Base-by-base conservation (phyloP, 2,797 vertebrate genomes). In the Schizopygopsis pylzovi region DNA sequence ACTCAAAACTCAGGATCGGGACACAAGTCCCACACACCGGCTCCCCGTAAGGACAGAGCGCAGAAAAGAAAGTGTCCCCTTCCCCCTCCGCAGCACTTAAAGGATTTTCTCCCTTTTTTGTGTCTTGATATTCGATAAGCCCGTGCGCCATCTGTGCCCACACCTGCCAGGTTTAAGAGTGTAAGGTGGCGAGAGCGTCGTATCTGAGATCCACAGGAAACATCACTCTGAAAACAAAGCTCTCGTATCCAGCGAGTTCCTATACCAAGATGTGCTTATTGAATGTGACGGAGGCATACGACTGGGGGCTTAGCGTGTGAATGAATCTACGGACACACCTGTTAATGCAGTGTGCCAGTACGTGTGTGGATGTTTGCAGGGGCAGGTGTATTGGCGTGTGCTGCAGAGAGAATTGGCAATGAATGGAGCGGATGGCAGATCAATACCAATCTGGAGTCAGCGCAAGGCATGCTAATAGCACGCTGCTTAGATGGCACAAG, bases 361-460 rank as follows among this genome's bases (percentile, higher is more conserved):
- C 20, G 22, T 80, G 85, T 79, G 81, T 67, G 72, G 75, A 78
- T 85, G 84, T 70, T 67, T 75, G 80, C 76, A 77, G 79, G 83
- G 70, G 85, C 81, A 83, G 85, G 85, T 83, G 86, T 86, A 79
- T 78, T 89, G 86, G 86, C 82, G 83, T 84, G 85, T 52, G 79
- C 79, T 77, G 81, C 84, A 72, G 84, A 87, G 86, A 83, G 90
- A 93, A 92, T 81, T 90, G 91, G 92, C 93, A 91, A 91, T 91
- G 93, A 95, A 94, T 88, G 93, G 93, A 94, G 88, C 91, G 92
- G 87, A 92, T 89, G 90, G 91, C 91, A 92, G 94, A 95, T 95
- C 95, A 94, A 95, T 95, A 94, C 92, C 94, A 95, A 95, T 95
- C 95, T 94, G 92, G 85, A 90, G 90, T 79, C 91, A 89, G 92